Percentiles rank a stretch among this genome's conserved stretches.
phyloP scores from a whole-genome alignment of 2,888 invertebrate species.

The Eugnorisma glareosa region DNA sequence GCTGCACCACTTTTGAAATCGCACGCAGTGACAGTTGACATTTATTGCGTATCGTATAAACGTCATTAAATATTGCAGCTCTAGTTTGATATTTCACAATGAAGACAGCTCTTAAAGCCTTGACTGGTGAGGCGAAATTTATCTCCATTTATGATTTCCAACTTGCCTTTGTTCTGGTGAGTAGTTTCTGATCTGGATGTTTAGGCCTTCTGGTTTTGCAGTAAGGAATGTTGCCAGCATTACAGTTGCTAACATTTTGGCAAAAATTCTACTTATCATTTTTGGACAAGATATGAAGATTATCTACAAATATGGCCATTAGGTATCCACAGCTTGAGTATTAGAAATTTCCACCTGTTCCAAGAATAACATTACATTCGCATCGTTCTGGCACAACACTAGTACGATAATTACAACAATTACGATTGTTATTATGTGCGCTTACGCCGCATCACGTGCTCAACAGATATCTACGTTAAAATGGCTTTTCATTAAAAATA shows the following conservation, averaged over 20 bases:
- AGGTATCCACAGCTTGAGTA: background rate
- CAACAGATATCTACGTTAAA: conserved; percentile 55
- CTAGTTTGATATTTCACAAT: conserved; percentile 30
- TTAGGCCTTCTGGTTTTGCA: background rate
- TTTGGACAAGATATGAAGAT: background rate
- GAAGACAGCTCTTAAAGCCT: background rate
- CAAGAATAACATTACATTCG: conserved; percentile 71
- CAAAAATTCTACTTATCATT: background rate
- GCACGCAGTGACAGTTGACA: conserved; percentile 42
- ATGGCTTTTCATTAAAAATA: conserved; percentile 62
- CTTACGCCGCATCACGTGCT: conserved; percentile 67
- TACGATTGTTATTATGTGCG: conserved; percentile 74
- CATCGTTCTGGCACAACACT: conserved; percentile 63
- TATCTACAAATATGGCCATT: background rate
- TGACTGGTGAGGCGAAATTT: background rate
- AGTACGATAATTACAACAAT: conserved; percentile 74
- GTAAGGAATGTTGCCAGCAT: background rate
- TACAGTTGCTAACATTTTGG: background rate
- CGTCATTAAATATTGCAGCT: conserved; percentile 23
- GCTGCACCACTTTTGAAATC: conserved; percentile 27
- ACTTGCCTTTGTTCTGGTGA: background rate
- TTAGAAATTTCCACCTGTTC: conserved; percentile 73
- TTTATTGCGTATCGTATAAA: conserved; percentile 47
- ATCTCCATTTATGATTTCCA: background rate
- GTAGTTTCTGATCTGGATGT: background rate